These are phyloP conservation scores for Drosophila kurseongensis DNA, from an alignment of 1,140 invertebrate species.

Conservation along the genomic window DNA sequence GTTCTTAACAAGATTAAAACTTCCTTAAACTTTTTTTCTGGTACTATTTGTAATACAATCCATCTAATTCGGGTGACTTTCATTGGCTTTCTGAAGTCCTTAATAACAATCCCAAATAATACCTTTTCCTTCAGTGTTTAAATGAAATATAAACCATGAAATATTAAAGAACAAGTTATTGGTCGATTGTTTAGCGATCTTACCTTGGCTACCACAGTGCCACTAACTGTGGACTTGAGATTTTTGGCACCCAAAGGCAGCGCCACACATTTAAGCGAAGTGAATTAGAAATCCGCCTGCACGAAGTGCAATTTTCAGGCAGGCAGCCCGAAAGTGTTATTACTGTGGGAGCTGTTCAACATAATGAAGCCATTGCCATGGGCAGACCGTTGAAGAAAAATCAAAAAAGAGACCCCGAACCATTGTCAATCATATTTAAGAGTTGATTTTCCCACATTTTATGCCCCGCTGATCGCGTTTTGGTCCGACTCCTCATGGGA, in stretches of 20 bases:
- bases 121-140: not conserved
- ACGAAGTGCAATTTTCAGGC: conserved; percentile 74
- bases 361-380: conserved; percentile 75
- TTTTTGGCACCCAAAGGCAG: conserved; percentile 46
- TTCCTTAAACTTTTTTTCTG: too few relatives aligned
- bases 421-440: conserved; percentile 54
- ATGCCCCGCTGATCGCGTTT: conserved; percentile 52
- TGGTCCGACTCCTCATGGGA: conserved; percentile 55
- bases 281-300: conserved; percentile 62
- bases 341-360: conserved; percentile 68
- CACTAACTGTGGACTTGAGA: conserved; percentile 10
- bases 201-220: conserved; percentile 29
- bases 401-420: conserved; percentile 4
- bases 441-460: conserved; percentile 72
- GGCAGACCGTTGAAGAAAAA: conserved; percentile 20
- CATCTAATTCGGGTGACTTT: too few relatives aligned
- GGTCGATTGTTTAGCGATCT: conserved; percentile 14
- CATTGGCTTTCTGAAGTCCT: too few relatives aligned
- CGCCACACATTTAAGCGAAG: conserved; percentile 61
- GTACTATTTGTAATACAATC: too few relatives aligned
- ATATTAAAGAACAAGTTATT: conserved; percentile 28
- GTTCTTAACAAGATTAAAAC: too few relatives aligned
- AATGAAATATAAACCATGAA: conserved; percentile 12
- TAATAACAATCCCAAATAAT: too few relatives aligned
- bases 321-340: conserved; percentile 35